These are phyloP conservation scores for Empis livida DNA, from an alignment of 2,888 invertebrate species.

Conservation along the genomic window DNA sequence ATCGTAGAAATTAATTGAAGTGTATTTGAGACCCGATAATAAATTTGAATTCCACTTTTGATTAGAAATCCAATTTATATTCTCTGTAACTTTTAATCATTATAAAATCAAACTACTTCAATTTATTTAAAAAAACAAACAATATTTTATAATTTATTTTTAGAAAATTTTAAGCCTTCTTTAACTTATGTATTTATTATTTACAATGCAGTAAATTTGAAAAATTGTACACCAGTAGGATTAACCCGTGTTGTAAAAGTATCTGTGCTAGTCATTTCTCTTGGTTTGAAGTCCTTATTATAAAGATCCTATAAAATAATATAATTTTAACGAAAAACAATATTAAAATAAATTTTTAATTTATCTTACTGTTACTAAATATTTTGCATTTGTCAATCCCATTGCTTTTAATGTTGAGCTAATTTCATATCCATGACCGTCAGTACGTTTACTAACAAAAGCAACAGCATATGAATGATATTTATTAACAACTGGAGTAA, in stretches of 20 bases:
- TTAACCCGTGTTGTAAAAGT: slow-evolving; percentile 16
- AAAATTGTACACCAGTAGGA: slow-evolving; percentile 20
- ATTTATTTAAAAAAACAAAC: no score
- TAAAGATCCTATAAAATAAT: slow-evolving; percentile 18
- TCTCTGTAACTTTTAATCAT: no score
- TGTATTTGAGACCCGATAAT: no score
- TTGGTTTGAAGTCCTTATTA: slow-evolving; percentile 9
- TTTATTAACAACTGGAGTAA: slow-evolving; percentile 24
- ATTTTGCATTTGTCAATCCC: slow-evolving; percentile 28
- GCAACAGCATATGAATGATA: slow-evolving; percentile 38
- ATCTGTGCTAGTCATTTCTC: slow-evolving; percentile 6
- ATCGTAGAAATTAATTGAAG: no score
- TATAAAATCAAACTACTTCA: no score
- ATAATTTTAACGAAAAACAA: slow-evolving; percentile 8
- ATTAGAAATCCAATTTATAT: no score
- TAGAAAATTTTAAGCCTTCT: no score
- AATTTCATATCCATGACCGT: slow-evolving; percentile 32
- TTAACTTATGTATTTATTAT: no score
- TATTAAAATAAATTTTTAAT: slow-evolving; percentile 7
- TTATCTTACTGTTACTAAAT: slow-evolving; percentile 23
- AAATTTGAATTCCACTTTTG: no score
- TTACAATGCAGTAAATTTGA: slow-evolving; percentile 15
- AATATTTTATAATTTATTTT: no score
- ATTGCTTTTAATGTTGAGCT: slow-evolving; percentile 25
- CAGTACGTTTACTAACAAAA: slow-evolving; percentile 34